Evolutionary conservation across 2,113 vertebrate species (phyloP).

Genomic region (Otis tarda): DNA sequence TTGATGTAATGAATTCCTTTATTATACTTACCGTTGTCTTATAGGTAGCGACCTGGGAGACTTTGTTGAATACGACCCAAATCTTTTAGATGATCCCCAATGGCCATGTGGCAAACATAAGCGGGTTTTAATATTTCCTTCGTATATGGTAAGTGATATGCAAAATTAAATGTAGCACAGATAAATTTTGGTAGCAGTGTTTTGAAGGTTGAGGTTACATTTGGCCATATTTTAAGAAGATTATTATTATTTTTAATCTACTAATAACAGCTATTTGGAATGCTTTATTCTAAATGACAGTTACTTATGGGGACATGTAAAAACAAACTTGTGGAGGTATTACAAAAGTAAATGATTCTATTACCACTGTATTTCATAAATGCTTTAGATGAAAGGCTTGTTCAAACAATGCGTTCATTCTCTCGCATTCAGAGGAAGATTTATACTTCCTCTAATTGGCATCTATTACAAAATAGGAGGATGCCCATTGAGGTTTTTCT

Average conservation of each 20-base stretch:
- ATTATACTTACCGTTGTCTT: not conserved
- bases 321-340: constrained; percentile 35
- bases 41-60: constrained; percentile 92
- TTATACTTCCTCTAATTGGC: constrained; percentile 22
- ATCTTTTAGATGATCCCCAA: constrained; percentile 97
- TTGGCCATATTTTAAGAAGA: not conserved
- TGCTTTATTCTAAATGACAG: constrained; percentile 29
- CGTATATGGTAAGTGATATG: constrained; percentile 90
- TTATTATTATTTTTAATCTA: not conserved
- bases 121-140: constrained; percentile 95
- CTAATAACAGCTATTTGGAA: not conserved
- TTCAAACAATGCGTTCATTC: constrained; percentile 35
- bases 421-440: constrained; percentile 7
- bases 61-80: constrained; percentile 92
- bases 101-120: constrained; percentile 99
- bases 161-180: not conserved
- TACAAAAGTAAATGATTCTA: constrained; percentile 12
- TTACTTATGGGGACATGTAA: constrained; percentile 37
- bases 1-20: not conserved
- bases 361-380: constrained; percentile 11
- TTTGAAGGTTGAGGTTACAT: not conserved
- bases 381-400: constrained; percentile 33
- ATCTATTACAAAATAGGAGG: constrained; percentile 26
- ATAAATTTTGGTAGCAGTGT: not conserved
- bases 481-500: constrained; percentile 16